Evolutionary conservation across 1,140 invertebrate genomes (phyloP), one percentile per base, ranked within the genome.

Genomic region (Cyphomyrmex costatus): DNA sequence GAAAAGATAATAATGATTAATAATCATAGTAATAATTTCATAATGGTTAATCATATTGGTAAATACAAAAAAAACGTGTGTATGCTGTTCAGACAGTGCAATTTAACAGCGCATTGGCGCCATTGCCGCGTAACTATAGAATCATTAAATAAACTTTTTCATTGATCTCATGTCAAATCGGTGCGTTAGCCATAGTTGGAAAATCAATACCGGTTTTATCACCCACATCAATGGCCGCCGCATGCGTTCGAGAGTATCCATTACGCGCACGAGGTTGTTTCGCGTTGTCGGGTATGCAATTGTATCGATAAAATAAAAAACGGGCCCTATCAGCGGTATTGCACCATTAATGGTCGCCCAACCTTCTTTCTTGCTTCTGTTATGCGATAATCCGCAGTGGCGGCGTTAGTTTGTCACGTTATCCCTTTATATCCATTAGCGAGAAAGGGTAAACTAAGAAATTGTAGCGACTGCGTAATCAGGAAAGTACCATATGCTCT

Each of bases 241-340:
- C 84, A 42, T 76, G 24, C 78, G 27, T 87, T 60, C 68, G 51
- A 68, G 66, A 61, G 86, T 87, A 90, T 87, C 80, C 86, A 90
- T 90, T 90, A 90, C 77, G 71, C 65, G 61, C 30, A n/a, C 58
- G 12, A 36, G 61, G 74, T 87, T 61, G 74, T 77, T 90, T 87
- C 58, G 36, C 66, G 71, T 82, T 84, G 68, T 51, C 30, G 56
- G 24, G 58, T 76, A 60, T 58, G 90, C 89, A 91, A 91, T 91
- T 88, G 90, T 91, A 90, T 71, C 90, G 90, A 91, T 90, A 91
- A 91, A 91, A 89, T 89, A 91, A 90, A 42, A 91, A 87, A 58
- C 84, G 30, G 27, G 16, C n/a, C 65, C 89, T 90, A 90, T 91
- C 90, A 77, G 82, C 19, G 56, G 83, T 84, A 90, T 77, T 58